Conservation (phyloP, 2,113 vertebrate genomes). For the Heterotilapia buettikoferi region DNA sequence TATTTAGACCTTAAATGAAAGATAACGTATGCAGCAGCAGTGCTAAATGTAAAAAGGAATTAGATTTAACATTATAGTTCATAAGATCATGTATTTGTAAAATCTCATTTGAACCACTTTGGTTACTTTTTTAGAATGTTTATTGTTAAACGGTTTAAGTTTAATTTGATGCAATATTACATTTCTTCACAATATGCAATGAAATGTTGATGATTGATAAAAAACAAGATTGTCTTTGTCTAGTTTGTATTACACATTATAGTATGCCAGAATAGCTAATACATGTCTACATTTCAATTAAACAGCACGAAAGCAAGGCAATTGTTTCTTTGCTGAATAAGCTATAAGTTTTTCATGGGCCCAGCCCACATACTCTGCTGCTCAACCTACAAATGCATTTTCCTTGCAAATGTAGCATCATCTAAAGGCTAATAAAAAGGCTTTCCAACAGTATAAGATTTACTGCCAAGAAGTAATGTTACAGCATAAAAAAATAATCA, state of each 20-base stretch:
- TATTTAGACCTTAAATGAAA: background rate
- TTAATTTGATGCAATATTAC: background rate
- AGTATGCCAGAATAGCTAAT: background rate
- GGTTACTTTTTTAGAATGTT: background rate
- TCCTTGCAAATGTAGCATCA: background rate
- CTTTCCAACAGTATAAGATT: background rate
- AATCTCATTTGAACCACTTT: rapidly evolving
- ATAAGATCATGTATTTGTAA: background rate
- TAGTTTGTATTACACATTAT: background rate
- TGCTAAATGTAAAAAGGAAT: background rate
- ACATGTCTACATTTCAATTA: background rate
- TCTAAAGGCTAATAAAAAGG: background rate
- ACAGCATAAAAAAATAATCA: background rate
- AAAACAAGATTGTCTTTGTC: background rate
- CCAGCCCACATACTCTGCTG: background rate
- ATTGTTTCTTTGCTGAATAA: background rate
- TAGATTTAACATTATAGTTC: background rate
- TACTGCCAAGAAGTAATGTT: background rate
- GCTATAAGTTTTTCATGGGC: background rate
- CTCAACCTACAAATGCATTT: background rate
- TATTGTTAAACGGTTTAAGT: background rate
- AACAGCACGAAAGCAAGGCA: background rate
- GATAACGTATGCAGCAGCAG: background rate
- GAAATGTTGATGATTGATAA: background rate
- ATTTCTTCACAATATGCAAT: background rate